Base-by-base conservation (phyloP, 2,113 vertebrate genomes). In the Rhegmatorhina hoffmannsi region DNA sequence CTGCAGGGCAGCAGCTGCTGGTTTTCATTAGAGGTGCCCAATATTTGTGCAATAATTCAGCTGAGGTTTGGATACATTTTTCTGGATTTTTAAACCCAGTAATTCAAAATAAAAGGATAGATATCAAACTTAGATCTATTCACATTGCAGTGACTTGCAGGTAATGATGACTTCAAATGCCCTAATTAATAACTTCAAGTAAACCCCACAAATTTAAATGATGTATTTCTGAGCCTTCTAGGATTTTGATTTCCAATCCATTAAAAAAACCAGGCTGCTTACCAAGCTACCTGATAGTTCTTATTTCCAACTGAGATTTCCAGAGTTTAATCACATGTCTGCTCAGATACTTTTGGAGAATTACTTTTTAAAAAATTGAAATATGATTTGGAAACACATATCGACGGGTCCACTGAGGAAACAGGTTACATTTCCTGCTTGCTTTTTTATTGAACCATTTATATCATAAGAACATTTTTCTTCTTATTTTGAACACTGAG, bases 341-440 rank as follows among this genome's bases (percentile, higher is more conserved):
- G 50, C 73, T 64, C 86, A 91, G 58, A 87, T 63, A 68, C 18
- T 72, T 89, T 46, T 64, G 49, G 55, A 95, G 44, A 97, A 77
- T 93, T 89, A 79, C 28, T 87, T 75, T 89, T 94, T 92, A 16
- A 92, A 97, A 95, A 95, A 92, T 69, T 85, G 73, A 55, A 95
- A 21, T 94, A 73, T 87, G 83, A 95, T 96, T 97, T 96, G 76
- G 56, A 97, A 97, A 92, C 76, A 87, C 5, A 66, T 89, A 93
- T 92, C 89, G 72, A 85, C 31, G 36, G 26, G 28, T 86, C 90
- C 46, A 75, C 38, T 89, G 56, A 94, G 80, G 60, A 97, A 95
- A 44, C 38, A 66, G 79, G 81, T 34, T 79, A 40, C 6, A n/a
- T 84, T 95, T 92, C 12, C 79, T 82, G 64, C 53, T 62, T 56